Percentiles rank a stretch among this genome's conserved stretches.
Evolutionary conservation across 2,797 vertebrate species (phyloP).

Genomic region (Fundulus diaphanus): DNA sequence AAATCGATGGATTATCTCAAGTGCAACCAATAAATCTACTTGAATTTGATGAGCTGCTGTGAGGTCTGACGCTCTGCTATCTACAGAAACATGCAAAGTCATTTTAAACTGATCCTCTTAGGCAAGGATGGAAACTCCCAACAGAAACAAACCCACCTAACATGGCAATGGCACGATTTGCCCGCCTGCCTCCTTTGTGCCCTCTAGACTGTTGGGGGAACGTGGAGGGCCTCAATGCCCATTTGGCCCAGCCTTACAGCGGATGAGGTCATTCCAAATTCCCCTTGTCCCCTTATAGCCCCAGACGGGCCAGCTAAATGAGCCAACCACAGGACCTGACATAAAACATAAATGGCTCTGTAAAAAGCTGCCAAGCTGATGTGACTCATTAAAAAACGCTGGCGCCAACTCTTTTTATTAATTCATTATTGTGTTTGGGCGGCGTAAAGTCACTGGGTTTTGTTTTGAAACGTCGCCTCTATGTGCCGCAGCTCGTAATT

Average conservation of each 20-base stretch:
- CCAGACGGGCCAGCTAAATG: slow-evolving; percentile 75
- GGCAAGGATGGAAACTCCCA: slow-evolving; percentile 80
- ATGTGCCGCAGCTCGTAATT: slow-evolving; percentile 26
- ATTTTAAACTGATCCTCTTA: slow-evolving; percentile 62
- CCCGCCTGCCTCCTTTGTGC: slow-evolving; percentile 75
- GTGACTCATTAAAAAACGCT: slow-evolving; percentile 85
- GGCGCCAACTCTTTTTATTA: slow-evolving; percentile 84
- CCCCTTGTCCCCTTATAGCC: slow-evolving; percentile 79
- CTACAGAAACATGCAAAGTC: slow-evolving; percentile 60
- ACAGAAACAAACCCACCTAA: slow-evolving; percentile 58
- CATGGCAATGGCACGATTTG: slow-evolving; percentile 61
- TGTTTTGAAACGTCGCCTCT: slow-evolving; percentile 55
- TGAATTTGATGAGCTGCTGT: slow-evolving; percentile 35
- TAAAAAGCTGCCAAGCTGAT: slow-evolving; percentile 79
- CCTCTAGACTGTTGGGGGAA: slow-evolving; percentile 78
- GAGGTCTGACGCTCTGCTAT: slow-evolving; percentile 53
- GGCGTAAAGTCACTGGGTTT: slow-evolving; percentile 58
- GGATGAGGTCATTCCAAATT: slow-evolving; percentile 85
- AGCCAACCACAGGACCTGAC: slow-evolving; percentile 76
- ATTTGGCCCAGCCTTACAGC: slow-evolving; percentile 77
- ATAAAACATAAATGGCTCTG: slow-evolving; percentile 81
- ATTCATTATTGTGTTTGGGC: slow-evolving; percentile 81
- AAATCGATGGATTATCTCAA: slow-evolving; percentile 59
- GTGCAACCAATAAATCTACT: slow-evolving; percentile 46
- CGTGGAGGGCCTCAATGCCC: slow-evolving; percentile 75